Conservation (phyloP, 1,140 invertebrate genomes). For the Diorhabda sublineata region DNA sequence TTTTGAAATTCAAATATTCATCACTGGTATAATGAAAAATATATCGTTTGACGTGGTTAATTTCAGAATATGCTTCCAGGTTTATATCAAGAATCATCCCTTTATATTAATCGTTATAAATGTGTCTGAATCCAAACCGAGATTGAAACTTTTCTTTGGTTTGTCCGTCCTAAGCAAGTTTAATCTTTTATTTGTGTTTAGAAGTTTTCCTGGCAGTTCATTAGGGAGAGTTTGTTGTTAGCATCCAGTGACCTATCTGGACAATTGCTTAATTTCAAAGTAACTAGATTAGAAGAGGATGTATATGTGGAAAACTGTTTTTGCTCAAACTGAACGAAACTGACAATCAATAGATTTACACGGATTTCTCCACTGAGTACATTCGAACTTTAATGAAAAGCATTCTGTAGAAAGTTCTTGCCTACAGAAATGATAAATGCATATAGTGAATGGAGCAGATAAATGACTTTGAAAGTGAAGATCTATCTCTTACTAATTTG, state of each 20-base stretch:
- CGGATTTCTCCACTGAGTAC: too few relatives aligned
- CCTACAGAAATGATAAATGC: too few relatives aligned
- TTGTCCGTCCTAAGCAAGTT: not conserved
- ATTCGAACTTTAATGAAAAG: too few relatives aligned
- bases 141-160: not conserved
- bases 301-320: not conserved
- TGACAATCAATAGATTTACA: not conserved
- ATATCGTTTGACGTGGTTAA: too few relatives aligned
- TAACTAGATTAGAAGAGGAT: not conserved
- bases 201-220: not conserved
- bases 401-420: too few relatives aligned
- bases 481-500: too few relatives aligned
- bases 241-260: not conserved
- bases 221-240: not conserved
- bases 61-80: too few relatives aligned
- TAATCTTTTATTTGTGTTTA: conserved; percentile 3
- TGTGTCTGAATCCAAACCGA: not conserved
- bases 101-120: not conserved
- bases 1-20: too few relatives aligned
- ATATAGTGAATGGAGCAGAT: too few relatives aligned
- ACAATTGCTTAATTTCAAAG: not conserved
- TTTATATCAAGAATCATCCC: too few relatives aligned
- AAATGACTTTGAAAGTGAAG: too few relatives aligned
- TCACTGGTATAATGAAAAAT: too few relatives aligned
- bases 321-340: not conserved